phyloP scores from a whole-genome alignment of 2,888 invertebrate species.

The Drosophila setosimentum region DNA sequence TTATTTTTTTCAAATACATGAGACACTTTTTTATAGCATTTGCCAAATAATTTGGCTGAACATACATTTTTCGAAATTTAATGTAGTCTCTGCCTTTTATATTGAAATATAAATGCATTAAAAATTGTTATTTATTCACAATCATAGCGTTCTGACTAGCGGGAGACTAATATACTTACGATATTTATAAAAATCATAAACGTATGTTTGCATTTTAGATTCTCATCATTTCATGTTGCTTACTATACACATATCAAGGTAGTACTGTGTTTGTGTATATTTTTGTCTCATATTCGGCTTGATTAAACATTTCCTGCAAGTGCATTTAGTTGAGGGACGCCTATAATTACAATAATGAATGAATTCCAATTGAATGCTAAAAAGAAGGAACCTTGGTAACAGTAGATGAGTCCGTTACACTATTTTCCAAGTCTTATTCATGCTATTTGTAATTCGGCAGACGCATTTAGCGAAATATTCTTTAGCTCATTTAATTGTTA shows the following conservation, averaged over 20 bases:
- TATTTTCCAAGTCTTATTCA: slow-evolving; percentile 3
- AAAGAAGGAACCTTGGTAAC: slow-evolving; percentile 39
- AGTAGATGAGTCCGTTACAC: slow-evolving; percentile 8
- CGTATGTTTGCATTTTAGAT: neutral
- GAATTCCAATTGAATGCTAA: slow-evolving; percentile 31
- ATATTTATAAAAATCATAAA: neutral
- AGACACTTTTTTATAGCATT: no score
- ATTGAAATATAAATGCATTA: neutral
- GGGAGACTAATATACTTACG: neutral
- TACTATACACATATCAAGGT: neutral
- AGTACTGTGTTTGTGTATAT: slow-evolving; percentile 11
- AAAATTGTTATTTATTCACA: neutral
- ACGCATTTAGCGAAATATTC: neutral
- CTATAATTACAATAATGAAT: slow-evolving; percentile 31
- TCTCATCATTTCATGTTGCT: neutral
- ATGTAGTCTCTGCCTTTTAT: neutral
- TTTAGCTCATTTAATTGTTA: slow-evolving; percentile 9
- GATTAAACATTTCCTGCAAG: slow-evolving; percentile 62
- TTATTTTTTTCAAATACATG: no score
- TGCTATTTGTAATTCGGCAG: neutral
- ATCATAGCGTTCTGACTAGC: neutral
- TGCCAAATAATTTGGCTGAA: no score
- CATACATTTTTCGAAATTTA: no score
- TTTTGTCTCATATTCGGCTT: slow-evolving; percentile 35
- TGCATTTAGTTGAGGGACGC: slow-evolving; percentile 11